Percentiles rank a stretch among this genome's conserved stretches.
These are phyloP conservation scores for Polydrusus cervinus DNA, from an alignment of 2,888 invertebrate species.

Conservation along the genomic window DNA sequence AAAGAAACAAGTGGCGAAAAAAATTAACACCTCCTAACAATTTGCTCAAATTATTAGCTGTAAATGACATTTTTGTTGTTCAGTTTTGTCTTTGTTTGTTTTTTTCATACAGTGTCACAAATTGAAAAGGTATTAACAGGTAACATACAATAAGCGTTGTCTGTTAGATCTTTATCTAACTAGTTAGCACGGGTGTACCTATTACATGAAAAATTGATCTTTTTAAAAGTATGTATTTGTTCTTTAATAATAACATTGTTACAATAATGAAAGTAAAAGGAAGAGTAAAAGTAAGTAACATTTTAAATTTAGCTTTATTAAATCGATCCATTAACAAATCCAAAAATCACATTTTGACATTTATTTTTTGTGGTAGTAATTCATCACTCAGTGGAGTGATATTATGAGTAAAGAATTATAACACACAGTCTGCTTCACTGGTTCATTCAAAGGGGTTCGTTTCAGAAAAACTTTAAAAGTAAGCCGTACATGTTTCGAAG, in stretches of 20 bases:
- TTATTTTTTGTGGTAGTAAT: neutral
- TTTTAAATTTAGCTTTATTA: neutral
- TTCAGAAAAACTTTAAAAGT: no score
- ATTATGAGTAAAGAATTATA: no score
- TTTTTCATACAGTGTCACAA: conserved; percentile 26
- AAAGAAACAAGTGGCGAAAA: conserved; percentile 33
- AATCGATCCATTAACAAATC: neutral
- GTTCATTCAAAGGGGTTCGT: no score
- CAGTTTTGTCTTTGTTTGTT: conserved; percentile 39
- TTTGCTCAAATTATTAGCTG: conserved; percentile 45
- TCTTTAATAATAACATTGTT: neutral
- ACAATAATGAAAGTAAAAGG: conserved; percentile 6
- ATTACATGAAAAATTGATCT: conserved; percentile 21
- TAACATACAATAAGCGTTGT: conserved; percentile 24
- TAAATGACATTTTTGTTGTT: conserved; percentile 45
- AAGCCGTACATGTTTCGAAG: no score
- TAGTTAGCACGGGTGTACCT: conserved; percentile 34
- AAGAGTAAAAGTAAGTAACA: neutral
- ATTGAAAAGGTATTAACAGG: conserved; percentile 40
- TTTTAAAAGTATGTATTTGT: conserved; percentile 19
- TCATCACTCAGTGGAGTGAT: no score
- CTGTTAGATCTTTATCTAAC: conserved; percentile 42
- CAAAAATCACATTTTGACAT: neutral
- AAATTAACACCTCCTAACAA: conserved; percentile 43
- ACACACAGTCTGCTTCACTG: no score